These are phyloP conservation scores for Yponomeuta cagnagella DNA, from an alignment of 2,888 invertebrate genomes.

Conservation along the genomic window DNA sequence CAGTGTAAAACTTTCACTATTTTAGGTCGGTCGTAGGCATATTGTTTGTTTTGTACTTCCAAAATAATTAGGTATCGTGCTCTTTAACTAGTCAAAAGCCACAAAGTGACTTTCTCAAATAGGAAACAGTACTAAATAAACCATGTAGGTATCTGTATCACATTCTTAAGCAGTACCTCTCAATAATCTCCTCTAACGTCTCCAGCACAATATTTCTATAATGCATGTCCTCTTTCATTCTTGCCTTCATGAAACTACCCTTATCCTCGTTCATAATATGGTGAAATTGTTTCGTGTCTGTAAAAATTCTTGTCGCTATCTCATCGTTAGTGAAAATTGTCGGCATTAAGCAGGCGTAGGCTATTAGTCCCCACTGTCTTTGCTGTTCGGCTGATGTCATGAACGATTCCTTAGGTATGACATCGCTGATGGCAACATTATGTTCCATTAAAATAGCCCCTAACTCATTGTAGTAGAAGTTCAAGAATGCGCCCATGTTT, in stretches of 20 bases:
- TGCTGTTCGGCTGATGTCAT: conserved; percentile 61
- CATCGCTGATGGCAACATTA: conserved; percentile 46
- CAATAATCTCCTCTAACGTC: conserved; percentile 73
- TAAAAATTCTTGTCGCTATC: conserved; percentile 57
- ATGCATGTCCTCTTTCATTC: conserved; percentile 64
- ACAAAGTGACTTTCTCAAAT: background rate
- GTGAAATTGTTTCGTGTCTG: conserved; percentile 66
- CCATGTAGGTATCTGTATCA: background rate
- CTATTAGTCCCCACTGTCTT: conserved; percentile 71
- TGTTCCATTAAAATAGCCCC: conserved; percentile 48
- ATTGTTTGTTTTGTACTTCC: too few relatives aligned
- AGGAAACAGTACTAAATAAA: background rate
- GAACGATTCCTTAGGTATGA: conserved; percentile 60
- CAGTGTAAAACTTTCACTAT: too few relatives aligned
- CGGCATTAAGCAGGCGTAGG: conserved; percentile 70
- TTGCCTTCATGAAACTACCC: conserved; percentile 68
- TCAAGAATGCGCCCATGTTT: conserved; percentile 65
- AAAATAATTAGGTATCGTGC: too few relatives aligned
- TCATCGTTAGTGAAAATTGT: conserved; percentile 71
- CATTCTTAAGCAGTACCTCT: conserved; percentile 46
- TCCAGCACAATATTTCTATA: conserved; percentile 70
- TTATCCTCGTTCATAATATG: conserved; percentile 73
- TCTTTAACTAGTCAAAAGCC: too few relatives aligned
- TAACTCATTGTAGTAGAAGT: conserved; percentile 74
- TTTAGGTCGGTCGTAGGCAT: too few relatives aligned